A percentile compares a stretch with the other conserved stretches of the same genome.
phyloP scores from a whole-genome alignment of 2,888 invertebrate species.

The Scaeva pyrastri region DNA sequence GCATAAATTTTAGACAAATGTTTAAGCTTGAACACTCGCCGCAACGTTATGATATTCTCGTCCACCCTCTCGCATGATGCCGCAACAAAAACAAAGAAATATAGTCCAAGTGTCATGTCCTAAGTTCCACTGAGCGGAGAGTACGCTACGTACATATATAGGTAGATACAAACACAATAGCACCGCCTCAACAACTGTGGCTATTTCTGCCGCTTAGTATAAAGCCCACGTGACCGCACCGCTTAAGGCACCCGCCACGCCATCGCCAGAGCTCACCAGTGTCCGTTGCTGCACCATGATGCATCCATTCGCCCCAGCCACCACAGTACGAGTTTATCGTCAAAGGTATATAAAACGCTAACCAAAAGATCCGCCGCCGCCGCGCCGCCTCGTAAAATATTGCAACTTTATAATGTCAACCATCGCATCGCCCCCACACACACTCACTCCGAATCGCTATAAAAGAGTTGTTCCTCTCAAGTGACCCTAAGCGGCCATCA shows the following conservation, averaged over 20 bases:
- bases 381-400: conserved; percentile 69
- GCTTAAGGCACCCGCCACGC: conserved; percentile 58
- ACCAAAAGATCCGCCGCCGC: conserved; percentile 62
- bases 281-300: conserved; percentile 40
- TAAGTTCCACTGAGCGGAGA: conserved; percentile 52
- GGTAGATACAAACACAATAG: conserved; percentile 26
- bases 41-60: conserved; percentile 6
- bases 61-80: conserved; percentile 23
- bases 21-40: conserved; percentile 47
- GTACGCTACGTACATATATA: no score
- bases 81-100: conserved; percentile 77
- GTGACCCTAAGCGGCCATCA: conserved; percentile 50
- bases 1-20: conserved; percentile 78
- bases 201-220: conserved; percentile 24
- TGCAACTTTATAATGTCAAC: conserved; percentile 67
- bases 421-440: not conserved
- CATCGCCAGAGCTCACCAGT: not conserved
- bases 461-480: conserved; percentile 51
- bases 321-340: conserved; percentile 14
- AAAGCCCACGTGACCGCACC: conserved; percentile 52
- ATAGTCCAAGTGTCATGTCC: conserved; percentile 74
- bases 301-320: conserved; percentile 47
- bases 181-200: conserved; percentile 42
- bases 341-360: conserved; percentile 52
- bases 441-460: conserved; percentile 25